Evolutionary conservation across 2,888 invertebrate genomes (phyloP), one percentile per base, ranked within the genome.

Genomic region (Dermolepida albohirtum): DNA sequence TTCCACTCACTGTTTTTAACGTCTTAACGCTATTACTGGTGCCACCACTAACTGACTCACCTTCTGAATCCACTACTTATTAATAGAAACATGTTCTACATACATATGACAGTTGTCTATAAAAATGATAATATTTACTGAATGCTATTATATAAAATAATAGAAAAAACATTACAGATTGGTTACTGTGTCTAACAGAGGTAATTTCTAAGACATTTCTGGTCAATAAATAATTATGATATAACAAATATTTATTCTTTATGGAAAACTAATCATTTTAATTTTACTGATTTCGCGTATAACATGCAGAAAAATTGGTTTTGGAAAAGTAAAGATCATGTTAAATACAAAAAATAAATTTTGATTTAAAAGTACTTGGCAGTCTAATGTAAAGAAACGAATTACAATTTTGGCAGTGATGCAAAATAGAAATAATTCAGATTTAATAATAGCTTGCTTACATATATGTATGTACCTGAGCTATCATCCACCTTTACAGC

Each of bases 41-140:
- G 47, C 65, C 59, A 49, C 64, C 29, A 68, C 70, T 73, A 49
- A 66, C 70, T 73, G 72, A 74, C 71, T 72, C 72, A 74, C 69
- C 70, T 70, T 66, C 70, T 71, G 74, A 74, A 70, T 72, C 66
- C 55, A 55, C 63, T 41, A 14, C 39, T 71, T 70, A 70, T 67
- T 67, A 72, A 72, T 74, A 74, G 71, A 50, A 64, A 68, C 62
- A 62, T 70, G 70, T 66, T 70, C 73, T 59, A 70, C 57, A 70
- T 59, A 70, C 57, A 70, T 70, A 64, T 62, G 69, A 69, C 69
- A 44, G 34, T 57, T 39, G 39, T 47, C 49, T 59, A 47, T 55
- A 55, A 59, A 59, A 59, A 59, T 59, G 22, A 51, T 51, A 59
- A 59, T 59, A 59, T 59, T 59, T 59, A 59, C 40, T 34, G 4